Base-by-base conservation (phyloP, 2,113 vertebrate species). In the Poecile atricapillus region DNA sequence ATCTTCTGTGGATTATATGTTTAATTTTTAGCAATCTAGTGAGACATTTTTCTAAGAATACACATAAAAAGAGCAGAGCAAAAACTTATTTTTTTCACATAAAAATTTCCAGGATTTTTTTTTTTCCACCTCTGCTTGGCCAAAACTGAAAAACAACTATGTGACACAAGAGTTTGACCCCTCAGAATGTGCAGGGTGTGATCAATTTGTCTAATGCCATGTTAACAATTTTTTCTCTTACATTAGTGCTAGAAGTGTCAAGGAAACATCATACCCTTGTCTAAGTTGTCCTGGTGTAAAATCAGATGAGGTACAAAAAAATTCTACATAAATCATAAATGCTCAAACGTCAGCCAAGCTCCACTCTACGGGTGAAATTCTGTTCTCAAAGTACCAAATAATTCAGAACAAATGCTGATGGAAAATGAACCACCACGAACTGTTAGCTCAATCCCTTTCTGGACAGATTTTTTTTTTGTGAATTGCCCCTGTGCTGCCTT, bases 341-440 rank as follows among this genome's bases (percentile, higher is more conserved):
- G 53, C 2, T n/a, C 30, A 87, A 73, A 59, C 28, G 41, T 25
- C 22, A 73, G 39, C 22, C 63, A 77, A 68, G 41, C 56, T 80
- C 46, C 73, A 35, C 11, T n/a, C 25, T 3, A 12, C 0, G 0
- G 20, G 28, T 13, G 12, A 80, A 88, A 69, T 47, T 46, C 43
- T 47, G 6, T 47, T 70, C 21, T 64, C 23, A 14, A 21, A 78
- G 30, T 43, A 50, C 24, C 35, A 27, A 75, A 35, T 24, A 3
- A 37, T 80, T 65, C 46, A 44, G 25, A 81, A 53, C 22, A 37
- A 71, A 63, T 9, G 23, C 35, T 43, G 33, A 52, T 5, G 18
- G 15, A 50, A 33, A 64, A 68, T 5, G 46, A 93, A 68, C 12
- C 22, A 56, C 12, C 47, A 33, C 1, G 0, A 62, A n/a, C 37